phyloP scores from a whole-genome alignment of 2,797 vertebrate genomes.

The Salarias fasciatus region DNA sequence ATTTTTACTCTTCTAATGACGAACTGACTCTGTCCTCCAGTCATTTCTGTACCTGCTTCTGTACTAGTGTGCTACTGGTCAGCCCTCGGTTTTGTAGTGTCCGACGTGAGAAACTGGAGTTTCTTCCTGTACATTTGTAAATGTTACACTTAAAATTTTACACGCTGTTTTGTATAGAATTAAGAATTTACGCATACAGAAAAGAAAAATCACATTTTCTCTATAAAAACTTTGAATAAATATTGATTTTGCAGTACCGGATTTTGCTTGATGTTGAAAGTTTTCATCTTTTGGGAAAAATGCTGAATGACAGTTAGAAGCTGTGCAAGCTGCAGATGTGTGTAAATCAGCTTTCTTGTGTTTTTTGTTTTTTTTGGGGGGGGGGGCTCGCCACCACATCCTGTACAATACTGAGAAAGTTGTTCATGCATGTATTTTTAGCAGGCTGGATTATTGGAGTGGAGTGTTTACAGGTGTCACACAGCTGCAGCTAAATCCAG shows the following conservation, averaged over 20 bases:
- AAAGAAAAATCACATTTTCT: slow-evolving; percentile 82
- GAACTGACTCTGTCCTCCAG: slow-evolving; percentile 37
- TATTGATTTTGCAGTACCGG: slow-evolving; percentile 64
- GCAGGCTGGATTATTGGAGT: no score
- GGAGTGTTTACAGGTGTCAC: no score
- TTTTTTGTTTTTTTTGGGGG: no score
- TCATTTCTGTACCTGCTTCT: slow-evolving; percentile 41
- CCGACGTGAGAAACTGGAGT: slow-evolving; percentile 69
- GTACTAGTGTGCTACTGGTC: slow-evolving; percentile 46
- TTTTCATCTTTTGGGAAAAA: no score
- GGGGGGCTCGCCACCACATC: no score
- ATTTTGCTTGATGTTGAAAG: background rate
- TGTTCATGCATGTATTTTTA: no score
- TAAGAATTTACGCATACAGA: slow-evolving; percentile 92
- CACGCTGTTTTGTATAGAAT: slow-evolving; percentile 96
- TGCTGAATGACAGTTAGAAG: no score
- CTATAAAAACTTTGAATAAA: slow-evolving; percentile 77
- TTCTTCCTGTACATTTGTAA: slow-evolving; percentile 97
- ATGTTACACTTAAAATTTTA: slow-evolving; percentile 95
- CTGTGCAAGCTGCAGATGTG: no score
- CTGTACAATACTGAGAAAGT: no score
- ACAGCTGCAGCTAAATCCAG: no score
- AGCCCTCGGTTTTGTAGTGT: slow-evolving; percentile 40
- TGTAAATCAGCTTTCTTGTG: no score
- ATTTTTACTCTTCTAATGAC: slow-evolving; percentile 61